phyloP scores from a whole-genome alignment of 2,797 vertebrate species.

The Trichosurus vulpecula region DNA sequence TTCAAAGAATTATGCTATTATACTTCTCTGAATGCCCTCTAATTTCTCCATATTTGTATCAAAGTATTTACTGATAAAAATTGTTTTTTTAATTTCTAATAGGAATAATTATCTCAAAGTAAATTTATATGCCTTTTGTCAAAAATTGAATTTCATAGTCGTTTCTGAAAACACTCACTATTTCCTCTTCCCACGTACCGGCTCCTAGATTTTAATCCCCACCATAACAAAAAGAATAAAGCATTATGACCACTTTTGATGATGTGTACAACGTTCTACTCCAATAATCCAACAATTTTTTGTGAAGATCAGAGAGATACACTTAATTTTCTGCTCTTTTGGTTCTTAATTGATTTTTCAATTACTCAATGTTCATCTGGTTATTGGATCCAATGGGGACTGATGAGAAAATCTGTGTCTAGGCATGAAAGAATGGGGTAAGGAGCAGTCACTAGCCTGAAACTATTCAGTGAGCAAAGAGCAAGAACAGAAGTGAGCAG shows the following conservation, averaged over 20 bases:
- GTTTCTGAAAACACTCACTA: not conserved
- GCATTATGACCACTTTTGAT: not conserved
- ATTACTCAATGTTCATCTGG: not conserved
- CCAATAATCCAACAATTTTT: not conserved
- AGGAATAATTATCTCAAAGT: not conserved
- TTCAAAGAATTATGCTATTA: not conserved
- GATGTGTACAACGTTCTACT: not conserved
- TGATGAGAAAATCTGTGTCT: not conserved
- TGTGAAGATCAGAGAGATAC: not conserved
- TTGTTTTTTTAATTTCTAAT: not conserved
- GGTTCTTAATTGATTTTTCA: not conserved
- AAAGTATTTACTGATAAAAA: not conserved
- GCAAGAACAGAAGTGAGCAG: not conserved
- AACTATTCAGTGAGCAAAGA: not conserved
- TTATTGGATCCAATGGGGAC: not conserved
- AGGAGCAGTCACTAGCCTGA: not conserved
- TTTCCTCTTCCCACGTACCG: not conserved
- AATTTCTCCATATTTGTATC: not conserved
- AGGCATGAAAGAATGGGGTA: not conserved
- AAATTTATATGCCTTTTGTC: no score
- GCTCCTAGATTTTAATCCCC: not conserved
- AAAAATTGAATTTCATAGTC: no score
- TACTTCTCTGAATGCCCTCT: not conserved
- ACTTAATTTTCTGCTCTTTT: not conserved
- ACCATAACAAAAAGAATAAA: not conserved